Base-by-base conservation (phyloP, 2,888 invertebrate genomes). In the Omphaloscelis lunosa region DNA sequence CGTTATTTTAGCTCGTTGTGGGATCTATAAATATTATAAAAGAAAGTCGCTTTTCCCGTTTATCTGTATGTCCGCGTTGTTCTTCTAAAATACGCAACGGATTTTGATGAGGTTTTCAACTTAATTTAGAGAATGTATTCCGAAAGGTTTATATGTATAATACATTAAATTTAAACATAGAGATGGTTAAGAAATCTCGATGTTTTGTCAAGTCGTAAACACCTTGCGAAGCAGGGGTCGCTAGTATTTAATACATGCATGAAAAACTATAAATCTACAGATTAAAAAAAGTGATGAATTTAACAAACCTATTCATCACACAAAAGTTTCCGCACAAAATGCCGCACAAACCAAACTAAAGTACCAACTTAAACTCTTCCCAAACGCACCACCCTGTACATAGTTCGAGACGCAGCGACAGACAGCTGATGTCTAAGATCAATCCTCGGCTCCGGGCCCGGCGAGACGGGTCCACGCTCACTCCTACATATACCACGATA, bases 371-470 rank as follows among this genome's bases (percentile, higher is more conserved):
- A 4, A 70, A 56, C 63, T 29, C 11, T 9, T n/a, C 6, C 0
- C 9, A 59, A 70, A 73, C 71, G 70, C 79, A 89, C 74, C 93
- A 89, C 51, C 90, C 93, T 92, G 93, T 93, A 91, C 39, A 23
- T 68, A 66, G n/a, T 58, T 48, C 80, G 82, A 87, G 91, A 89
- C 91, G 85, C 82, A 86, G 91, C 90, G 93, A 93, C 94, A 90
- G 95, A 95, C 96, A 95, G 95, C 94, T 95, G 95, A 96, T 93
- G 96, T 92, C 93, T 90, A 82, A 93, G 95, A 96, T 96, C 96
- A 95, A 95, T 95, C 95, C 93, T 86, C 84, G 88, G 83, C 85
- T 89, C 89, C n/a, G n/a, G 23, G 29, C 34, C 91, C 86, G 92
- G 92, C 91, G 90, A 83, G 94, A 93, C 94, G 88, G 90, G 93